A percentile compares a stretch with the other conserved stretches of the same genome.
Conservation (phyloP, 1,140 invertebrate genomes). For the Drosophila serrata region DNA sequence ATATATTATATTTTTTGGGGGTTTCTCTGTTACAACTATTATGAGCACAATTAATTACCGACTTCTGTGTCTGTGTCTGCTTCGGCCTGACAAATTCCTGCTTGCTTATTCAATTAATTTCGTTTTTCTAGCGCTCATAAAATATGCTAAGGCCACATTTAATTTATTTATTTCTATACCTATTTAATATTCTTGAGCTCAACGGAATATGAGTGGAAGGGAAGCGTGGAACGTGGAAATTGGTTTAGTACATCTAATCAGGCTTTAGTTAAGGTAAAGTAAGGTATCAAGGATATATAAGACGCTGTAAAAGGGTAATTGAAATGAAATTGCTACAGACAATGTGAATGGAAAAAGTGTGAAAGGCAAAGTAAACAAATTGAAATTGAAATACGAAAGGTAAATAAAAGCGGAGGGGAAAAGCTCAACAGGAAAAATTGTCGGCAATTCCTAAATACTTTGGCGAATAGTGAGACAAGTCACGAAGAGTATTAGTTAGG, state of each 20-base stretch:
- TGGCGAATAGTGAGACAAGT: background rate
- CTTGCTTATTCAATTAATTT: conserved; percentile 42
- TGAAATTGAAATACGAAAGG: background rate
- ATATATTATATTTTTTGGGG: conserved; percentile 40
- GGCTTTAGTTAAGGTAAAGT: conserved; percentile 28
- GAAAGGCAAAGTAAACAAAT: conserved; percentile 6
- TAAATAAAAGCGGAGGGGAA: background rate
- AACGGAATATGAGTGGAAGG: conserved; percentile 21
- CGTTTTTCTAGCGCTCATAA: conserved; percentile 54
- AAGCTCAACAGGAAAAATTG: conserved; percentile 8
- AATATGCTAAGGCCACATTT: conserved; percentile 82
- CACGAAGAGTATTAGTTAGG: conserved; percentile 2
- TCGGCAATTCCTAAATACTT: conserved; percentile 15
- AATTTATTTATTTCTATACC: conserved; percentile 56
- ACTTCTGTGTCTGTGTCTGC: conserved; percentile 6
- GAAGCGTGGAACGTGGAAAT: conserved; percentile 12
- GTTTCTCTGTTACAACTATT: conserved; percentile 53
- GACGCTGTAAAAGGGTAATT: conserved; percentile 29
- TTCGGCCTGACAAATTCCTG: conserved; percentile 42
- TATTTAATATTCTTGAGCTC: conserved; percentile 58
- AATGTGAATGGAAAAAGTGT: conserved; percentile 38
- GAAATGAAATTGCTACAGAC: conserved; percentile 37
- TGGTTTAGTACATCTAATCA: conserved; percentile 48
- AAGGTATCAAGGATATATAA: conserved; percentile 42
- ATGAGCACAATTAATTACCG: conserved; percentile 73